Base-by-base conservation (phyloP, 2,797 vertebrate species). In the Poecilia picta region DNA sequence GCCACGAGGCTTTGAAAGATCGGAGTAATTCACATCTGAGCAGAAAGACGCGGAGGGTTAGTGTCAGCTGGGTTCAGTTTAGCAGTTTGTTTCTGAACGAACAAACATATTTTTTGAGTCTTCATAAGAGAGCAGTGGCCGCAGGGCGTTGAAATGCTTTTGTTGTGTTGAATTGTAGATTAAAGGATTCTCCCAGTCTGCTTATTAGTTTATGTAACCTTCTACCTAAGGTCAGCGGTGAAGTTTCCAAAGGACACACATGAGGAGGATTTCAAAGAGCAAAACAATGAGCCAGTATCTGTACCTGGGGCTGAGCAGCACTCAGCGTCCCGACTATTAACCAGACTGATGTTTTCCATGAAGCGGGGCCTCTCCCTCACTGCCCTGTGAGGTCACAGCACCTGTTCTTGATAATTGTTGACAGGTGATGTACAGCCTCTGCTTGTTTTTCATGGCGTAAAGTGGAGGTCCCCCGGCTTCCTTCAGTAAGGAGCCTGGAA, bases 371-470 rank as follows among this genome's bases (percentile, higher is more conserved):
- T 71, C 89, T 76, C 23, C 1, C 87, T 76, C n/a, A 7, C 86
- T 83, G 84, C 88, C 89, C 90, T 79, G 82, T 91, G 91, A 92
- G 93, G 90, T 93, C 92, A 93, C 88, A 88, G 88, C 92, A 92
- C 91, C 92, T 93, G 92, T 92, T 92, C 77, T 53, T 36, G 72
- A 88, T 90, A 88, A 90, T 84, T 82, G 86, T 85, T 83, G 87
- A 79, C 89, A 90, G 91, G 89, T 91, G 89, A 91, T 75, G 82
- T 85, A 72, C 88, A 83, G 68, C 81, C 71, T 82, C 79, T 75
- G 51, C 85, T 91, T 88, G 87, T 91, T 92, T 91, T 90, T 90
- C 91, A 89, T 81, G 66, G 73, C 73, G 82, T 82, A 87, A 90
- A 83, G 87, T 86, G 79, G 86, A 82, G 84, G 75, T 83, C 45